Percentiles rank a stretch among this genome's conserved stretches.
phyloP scores from a whole-genome alignment of 2,113 vertebrate genomes.

The Conger conger region DNA sequence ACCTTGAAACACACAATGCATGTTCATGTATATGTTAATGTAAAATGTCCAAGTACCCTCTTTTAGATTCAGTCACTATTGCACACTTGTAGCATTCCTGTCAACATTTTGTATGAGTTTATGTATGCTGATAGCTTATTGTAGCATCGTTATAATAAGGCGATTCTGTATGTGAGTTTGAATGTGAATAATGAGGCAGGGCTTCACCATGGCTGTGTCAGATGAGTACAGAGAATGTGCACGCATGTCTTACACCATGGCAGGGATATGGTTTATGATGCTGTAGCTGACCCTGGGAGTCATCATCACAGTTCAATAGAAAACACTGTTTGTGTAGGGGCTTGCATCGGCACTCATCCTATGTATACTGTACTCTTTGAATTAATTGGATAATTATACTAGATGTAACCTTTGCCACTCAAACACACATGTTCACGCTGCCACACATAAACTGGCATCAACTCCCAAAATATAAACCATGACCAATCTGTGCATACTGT shows the following conservation, averaged over 20 bases:
- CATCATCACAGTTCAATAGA: background rate
- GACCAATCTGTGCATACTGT: background rate
- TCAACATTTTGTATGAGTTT: background rate
- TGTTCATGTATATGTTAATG: too few species aligned
- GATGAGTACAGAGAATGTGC: background rate
- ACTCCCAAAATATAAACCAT: background rate
- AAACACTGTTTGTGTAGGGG: background rate
- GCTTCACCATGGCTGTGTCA: background rate
- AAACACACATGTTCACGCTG: background rate
- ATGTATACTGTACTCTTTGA: too few species aligned
- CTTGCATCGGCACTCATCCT: background rate
- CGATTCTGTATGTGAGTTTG: background rate
- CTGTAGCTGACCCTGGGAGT: too few species aligned
- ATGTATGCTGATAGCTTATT: background rate
- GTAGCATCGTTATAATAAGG: too few species aligned
- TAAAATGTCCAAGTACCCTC: too few species aligned
- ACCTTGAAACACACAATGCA: too few species aligned
- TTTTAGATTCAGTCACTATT: too few species aligned
- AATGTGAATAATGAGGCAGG: background rate
- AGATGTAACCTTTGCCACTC: background rate
- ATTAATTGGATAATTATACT: background rate
- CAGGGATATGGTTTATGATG: background rate
- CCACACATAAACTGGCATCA: background rate
- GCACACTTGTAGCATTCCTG: too few species aligned
- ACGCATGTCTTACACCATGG: background rate